Conservation (phyloP, 1,140 invertebrate genomes). For the Bemisia tabaci region DNA sequence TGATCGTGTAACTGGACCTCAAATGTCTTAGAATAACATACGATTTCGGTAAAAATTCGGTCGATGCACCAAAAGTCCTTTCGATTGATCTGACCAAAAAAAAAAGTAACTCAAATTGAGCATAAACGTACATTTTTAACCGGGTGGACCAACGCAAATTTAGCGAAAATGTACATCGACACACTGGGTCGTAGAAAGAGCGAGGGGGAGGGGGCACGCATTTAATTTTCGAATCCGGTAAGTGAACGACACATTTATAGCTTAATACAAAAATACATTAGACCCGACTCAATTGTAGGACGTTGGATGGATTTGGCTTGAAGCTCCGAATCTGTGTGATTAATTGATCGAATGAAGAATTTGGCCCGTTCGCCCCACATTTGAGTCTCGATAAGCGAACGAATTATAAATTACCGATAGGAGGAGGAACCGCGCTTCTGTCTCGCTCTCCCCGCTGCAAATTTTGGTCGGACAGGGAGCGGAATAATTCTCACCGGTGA, state of each 20-base stretch:
- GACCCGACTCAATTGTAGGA: not conserved
- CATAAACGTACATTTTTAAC: not conserved
- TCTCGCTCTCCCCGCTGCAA: not conserved
- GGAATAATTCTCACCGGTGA: not conserved
- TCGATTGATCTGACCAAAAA: not conserved
- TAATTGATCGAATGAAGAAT: not conserved
- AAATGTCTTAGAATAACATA: too few relatives aligned
- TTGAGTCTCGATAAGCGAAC: not conserved
- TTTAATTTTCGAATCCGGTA: not conserved
- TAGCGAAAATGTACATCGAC: not conserved
- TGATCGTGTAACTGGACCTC: too few relatives aligned
- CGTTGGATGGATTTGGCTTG: not conserved
- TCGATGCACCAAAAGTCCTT: not conserved
- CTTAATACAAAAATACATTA: not conserved
- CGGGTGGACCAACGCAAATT: not conserved
- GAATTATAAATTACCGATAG: not conserved
- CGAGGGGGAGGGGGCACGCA: not conserved
- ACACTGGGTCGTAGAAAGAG: not conserved
- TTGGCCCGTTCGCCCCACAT: not conserved
- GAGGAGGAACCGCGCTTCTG: not conserved
- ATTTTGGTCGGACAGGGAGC: not conserved
- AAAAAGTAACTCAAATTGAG: not conserved
- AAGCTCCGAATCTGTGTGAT: not conserved
- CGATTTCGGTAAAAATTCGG: too few relatives aligned
- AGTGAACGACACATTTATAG: not conserved